phyloP scores from a whole-genome alignment of 2,888 invertebrate species.

The Meliscaeva auricollis region DNA sequence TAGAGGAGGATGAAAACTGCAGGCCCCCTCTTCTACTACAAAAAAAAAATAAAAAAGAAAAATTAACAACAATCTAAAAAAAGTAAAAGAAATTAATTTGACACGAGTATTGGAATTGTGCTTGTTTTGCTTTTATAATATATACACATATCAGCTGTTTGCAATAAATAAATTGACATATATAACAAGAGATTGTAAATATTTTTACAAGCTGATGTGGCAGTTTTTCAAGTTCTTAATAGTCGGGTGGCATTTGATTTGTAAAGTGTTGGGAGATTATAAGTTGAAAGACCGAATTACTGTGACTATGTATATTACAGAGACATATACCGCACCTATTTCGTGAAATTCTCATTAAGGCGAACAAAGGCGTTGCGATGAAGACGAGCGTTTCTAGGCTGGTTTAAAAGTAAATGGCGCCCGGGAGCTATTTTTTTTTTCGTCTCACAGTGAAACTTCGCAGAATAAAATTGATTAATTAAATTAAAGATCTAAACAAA shows the following conservation, averaged over 20 bases:
- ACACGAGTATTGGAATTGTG: slow-evolving; percentile 17
- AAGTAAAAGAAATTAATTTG: slow-evolving; percentile 15
- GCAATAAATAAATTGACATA: slow-evolving; percentile 42
- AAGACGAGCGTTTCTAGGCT: neutral
- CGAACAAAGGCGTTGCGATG: slow-evolving; percentile 39
- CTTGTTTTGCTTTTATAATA: slow-evolving; percentile 13
- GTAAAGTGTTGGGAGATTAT: slow-evolving; percentile 9
- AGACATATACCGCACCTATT: slow-evolving; percentile 17
- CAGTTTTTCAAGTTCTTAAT: slow-evolving; percentile 45
- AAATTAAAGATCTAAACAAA: too few species aligned
- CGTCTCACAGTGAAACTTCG: too few species aligned
- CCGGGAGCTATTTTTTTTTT: neutral
- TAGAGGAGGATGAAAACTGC: neutral
- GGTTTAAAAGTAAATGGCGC: neutral
- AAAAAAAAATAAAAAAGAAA: neutral
- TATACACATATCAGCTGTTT: slow-evolving; percentile 60
- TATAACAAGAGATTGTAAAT: slow-evolving; percentile 12
- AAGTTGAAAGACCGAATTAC: slow-evolving; percentile 27
- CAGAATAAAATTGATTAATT: too few species aligned
- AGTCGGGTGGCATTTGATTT: slow-evolving; percentile 25
- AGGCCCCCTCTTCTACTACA: neutral
- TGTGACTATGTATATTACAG: too few species aligned
- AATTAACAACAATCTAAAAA: neutral
- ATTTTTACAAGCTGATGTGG: slow-evolving; percentile 24
- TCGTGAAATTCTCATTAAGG: slow-evolving; percentile 38